Evolutionary conservation across 2,113 vertebrate genomes (phyloP).

Genomic region (Athene noctua): DNA sequence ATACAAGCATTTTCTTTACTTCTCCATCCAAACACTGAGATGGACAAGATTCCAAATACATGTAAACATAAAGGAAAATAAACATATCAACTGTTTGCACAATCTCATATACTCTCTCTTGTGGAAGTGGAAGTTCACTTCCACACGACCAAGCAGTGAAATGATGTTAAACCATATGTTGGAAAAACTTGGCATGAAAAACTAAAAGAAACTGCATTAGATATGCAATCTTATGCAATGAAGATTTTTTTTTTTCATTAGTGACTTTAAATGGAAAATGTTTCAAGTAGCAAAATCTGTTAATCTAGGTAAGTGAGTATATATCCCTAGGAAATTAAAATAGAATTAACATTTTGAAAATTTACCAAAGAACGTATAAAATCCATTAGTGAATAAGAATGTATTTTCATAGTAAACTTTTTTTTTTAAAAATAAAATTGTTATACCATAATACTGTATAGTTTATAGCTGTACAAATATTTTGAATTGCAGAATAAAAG

Average conservation of each 20-base stretch:
- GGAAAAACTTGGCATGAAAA: neutral
- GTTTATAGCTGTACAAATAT: neutral
- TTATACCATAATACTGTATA: neutral
- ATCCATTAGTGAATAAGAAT: neutral
- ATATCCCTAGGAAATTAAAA: neutral
- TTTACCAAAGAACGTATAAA: neutral
- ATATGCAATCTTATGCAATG: neutral
- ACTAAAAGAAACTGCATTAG: neutral
- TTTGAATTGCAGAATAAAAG: slow-evolving; percentile 22
- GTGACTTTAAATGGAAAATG: neutral
- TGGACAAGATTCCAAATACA: neutral
- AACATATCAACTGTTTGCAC: neutral
- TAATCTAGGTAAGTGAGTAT: neutral
- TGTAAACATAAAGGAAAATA: neutral
- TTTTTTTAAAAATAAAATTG: neutral
- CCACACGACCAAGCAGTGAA: neutral
- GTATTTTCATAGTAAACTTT: neutral
- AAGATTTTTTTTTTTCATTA: neutral
- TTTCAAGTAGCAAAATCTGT: neutral
- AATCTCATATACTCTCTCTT: neutral
- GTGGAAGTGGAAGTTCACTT: neutral
- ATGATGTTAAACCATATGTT: neutral
- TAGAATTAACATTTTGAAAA: neutral
- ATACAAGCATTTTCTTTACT: neutral
- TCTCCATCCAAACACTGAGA: neutral